Percentiles rank a stretch among this genome's conserved stretches.
Evolutionary conservation across 2,113 vertebrate genomes (phyloP).

Genomic region (Xyliphius kryptos): DNA sequence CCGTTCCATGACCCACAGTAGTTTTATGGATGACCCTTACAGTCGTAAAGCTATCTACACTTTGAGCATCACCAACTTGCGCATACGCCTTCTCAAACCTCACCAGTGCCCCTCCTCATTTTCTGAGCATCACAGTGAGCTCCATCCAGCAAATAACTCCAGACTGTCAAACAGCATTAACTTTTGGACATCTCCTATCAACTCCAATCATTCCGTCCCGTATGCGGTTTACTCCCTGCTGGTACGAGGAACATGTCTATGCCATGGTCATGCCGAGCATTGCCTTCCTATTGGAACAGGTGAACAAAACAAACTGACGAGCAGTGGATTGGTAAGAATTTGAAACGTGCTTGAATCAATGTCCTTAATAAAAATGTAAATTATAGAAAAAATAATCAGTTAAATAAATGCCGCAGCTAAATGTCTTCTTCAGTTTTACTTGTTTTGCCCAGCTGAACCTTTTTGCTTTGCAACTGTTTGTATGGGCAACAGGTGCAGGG

Average conservation of each 20-base stretch:
- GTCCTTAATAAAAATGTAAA: too few relatives aligned
- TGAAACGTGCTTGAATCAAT: background rate
- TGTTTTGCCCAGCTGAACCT: too few relatives aligned
- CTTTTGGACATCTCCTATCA: background rate
- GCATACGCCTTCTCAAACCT: slow-evolving; percentile 72
- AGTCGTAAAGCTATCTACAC: slow-evolving; percentile 66
- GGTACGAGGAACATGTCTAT: slow-evolving; percentile 78
- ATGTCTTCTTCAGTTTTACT: too few relatives aligned
- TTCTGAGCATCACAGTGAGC: background rate
- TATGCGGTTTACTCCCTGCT: slow-evolving; percentile 79
- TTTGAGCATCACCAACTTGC: slow-evolving; percentile 77
- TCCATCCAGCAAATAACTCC: background rate
- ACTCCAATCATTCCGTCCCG: slow-evolving; percentile 51
- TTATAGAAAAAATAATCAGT: too few relatives aligned
- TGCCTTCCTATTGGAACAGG: slow-evolving; percentile 61
- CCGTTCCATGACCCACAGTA: slow-evolving; percentile 65
- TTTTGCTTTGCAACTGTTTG: slow-evolving; percentile 22
- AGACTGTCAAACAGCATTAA: slow-evolving; percentile 11
- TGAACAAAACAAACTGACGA: slow-evolving; percentile 30
- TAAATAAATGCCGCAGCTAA: too few relatives aligned
- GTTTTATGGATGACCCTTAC: slow-evolving; percentile 69
- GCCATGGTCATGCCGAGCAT: slow-evolving; percentile 79
- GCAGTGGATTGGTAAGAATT: slow-evolving; percentile 48
- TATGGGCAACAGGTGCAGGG: slow-evolving; percentile 46
- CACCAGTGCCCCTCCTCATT: slow-evolving; percentile 65